Evolutionary conservation across 2,797 vertebrate genomes (phyloP).

Genomic region (Falco berigora): DNA sequence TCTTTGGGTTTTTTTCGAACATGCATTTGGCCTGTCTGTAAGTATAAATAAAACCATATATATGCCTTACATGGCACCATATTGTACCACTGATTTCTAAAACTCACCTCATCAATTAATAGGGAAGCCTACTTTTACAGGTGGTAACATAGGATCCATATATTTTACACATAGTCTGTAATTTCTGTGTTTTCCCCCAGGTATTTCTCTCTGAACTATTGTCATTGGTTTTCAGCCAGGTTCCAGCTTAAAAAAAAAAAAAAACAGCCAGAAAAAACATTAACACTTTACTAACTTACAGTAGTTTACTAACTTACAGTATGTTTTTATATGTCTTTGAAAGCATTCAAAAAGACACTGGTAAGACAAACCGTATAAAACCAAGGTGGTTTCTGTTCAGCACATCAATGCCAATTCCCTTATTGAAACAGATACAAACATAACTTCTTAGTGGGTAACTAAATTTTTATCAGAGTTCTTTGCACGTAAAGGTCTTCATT

Average conservation of each 20-base stretch:
- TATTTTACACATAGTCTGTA: not conserved
- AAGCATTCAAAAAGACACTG: not conserved
- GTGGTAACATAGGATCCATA: not conserved
- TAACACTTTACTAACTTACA: not conserved
- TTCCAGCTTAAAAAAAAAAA: not conserved
- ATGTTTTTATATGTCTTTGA: not conserved
- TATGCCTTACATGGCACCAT: not conserved
- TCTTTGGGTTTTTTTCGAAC: not conserved
- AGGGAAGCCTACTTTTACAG: not conserved
- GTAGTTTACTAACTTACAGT: not conserved
- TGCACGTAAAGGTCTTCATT: not conserved
- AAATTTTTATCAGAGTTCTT: not conserved
- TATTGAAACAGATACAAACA: not conserved
- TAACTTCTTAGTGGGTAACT: not conserved
- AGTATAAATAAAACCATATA: not conserved
- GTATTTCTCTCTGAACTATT: not conserved
- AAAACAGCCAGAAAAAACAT: not conserved
- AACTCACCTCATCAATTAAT: not conserved
- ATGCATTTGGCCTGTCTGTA: not conserved
- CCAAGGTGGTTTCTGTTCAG: not conserved
- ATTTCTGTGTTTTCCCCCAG: not conserved
- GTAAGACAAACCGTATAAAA: not conserved
- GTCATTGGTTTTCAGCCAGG: not conserved
- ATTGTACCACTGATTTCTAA: not conserved
- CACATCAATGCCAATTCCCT: not conserved